phyloP scores from a whole-genome alignment of 2,888 invertebrate species.

The Hirtodrosophila histrioides region DNA sequence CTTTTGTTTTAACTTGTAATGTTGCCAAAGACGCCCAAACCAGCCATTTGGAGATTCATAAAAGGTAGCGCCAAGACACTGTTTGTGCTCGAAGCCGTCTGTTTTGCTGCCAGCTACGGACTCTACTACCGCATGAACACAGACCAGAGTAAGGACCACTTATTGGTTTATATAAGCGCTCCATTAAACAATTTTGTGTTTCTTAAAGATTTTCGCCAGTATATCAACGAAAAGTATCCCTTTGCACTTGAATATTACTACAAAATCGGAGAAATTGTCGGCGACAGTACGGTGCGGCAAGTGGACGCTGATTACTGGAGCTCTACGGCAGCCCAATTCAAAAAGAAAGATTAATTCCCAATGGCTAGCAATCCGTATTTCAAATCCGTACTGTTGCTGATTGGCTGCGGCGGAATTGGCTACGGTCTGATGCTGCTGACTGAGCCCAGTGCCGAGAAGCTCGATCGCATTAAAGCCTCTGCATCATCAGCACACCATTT shows the following conservation, averaged over 20 bases:
- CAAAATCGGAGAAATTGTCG: conserved; percentile 87
- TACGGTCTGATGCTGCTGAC: conserved; percentile 87
- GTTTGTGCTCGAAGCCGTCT: conserved; percentile 86
- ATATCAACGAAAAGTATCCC: conserved; percentile 88
- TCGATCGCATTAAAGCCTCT: conserved; percentile 74
- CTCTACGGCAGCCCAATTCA: conserved; percentile 41
- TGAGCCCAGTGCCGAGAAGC: conserved; percentile 85
- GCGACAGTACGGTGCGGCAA: conserved; percentile 85
- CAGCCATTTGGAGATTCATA: conserved; percentile 85
- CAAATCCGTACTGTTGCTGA: conserved; percentile 86
- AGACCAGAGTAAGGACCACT: conserved; percentile 87
- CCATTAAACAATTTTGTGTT: conserved; percentile 9
- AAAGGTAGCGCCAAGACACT: conserved; percentile 86
- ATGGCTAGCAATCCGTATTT: conserved; percentile 83
- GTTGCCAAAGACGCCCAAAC: conserved; percentile 88
- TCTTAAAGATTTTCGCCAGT: conserved; percentile 89
- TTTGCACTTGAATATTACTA: conserved; percentile 89
- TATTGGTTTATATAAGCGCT: conserved; percentile 57
- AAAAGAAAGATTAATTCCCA: conserved; percentile 53
- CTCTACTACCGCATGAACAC: conserved; percentile 89
- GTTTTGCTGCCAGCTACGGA: conserved; percentile 87
- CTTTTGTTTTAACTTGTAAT: conserved; percentile 83
- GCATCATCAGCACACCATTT: conserved; percentile 32
- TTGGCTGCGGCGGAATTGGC: conserved; percentile 87
- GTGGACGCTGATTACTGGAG: conserved; percentile 86